Conservation (phyloP, 2,888 invertebrate genomes). For the Habrosyne pyritoides region DNA sequence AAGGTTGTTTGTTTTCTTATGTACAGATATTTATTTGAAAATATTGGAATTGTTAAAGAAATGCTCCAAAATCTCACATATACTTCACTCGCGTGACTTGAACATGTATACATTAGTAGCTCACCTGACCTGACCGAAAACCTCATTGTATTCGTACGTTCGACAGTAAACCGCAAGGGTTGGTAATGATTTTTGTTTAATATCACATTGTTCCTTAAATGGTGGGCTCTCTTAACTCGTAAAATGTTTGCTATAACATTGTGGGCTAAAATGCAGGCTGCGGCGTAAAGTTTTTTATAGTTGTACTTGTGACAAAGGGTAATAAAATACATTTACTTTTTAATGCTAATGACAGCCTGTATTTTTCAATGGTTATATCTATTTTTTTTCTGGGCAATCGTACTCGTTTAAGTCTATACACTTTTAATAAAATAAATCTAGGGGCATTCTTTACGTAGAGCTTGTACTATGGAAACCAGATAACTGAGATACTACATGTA, state of each 20-base stretch:
- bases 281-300: slow-evolving; percentile 2
- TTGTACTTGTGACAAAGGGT: not conserved
- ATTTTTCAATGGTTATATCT: no score
- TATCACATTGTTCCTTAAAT: slow-evolving; percentile 72
- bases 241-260: slow-evolving; percentile 38
- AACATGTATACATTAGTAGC: slow-evolving; percentile 21
- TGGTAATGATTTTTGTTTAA: slow-evolving; percentile 70
- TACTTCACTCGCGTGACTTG: not conserved
- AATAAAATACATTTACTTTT: not conserved
- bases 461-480: no score
- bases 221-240: slow-evolving; percentile 52
- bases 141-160: slow-evolving; percentile 38
- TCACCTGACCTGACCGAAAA: slow-evolving; percentile 28
- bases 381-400: not conserved
- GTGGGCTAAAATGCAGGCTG: slow-evolving; percentile 18
- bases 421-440: no score
- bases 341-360: not conserved
- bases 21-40: no score
- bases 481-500: no score
- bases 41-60: not conserved
- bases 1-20: no score
- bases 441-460: no score
- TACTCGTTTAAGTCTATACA: not conserved
- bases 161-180: slow-evolving; percentile 44
- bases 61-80: not conserved